phyloP scores from a whole-genome alignment of 2,888 invertebrate species.

The Dendrolimus houi region DNA sequence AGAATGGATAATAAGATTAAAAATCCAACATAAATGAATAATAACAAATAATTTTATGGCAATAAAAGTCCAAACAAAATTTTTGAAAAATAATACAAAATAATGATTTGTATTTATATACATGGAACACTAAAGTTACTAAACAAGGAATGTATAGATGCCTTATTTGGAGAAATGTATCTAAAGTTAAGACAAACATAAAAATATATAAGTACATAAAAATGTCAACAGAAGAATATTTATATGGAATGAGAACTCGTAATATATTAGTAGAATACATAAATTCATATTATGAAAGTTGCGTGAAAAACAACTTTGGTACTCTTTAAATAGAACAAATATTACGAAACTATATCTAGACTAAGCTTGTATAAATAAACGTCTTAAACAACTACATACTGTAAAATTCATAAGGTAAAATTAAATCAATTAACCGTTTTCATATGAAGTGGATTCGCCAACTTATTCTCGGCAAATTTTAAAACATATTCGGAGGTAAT shows the following conservation, averaged over 20 bases:
- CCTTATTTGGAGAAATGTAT: background rate
- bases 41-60: background rate
- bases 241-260: background rate
- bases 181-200: background rate
- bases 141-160: background rate
- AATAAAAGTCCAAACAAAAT: background rate
- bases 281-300: background rate
- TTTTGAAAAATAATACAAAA: background rate
- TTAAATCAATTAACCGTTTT: background rate
- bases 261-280: background rate
- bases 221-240: background rate
- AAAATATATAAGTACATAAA: background rate
- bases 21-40: too few species aligned
- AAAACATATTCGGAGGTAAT: background rate
- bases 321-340: background rate
- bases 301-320: background rate
- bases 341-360: background rate
- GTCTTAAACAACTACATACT: background rate
- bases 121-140: background rate
- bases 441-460: background rate
- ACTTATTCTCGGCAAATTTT: background rate
- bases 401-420: background rate
- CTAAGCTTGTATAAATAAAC: background rate
- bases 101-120: background rate
- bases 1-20: too few species aligned